Evolutionary conservation across 2,797 vertebrate genomes (phyloP).

Genomic region (Peromyscus melanophrys): DNA sequence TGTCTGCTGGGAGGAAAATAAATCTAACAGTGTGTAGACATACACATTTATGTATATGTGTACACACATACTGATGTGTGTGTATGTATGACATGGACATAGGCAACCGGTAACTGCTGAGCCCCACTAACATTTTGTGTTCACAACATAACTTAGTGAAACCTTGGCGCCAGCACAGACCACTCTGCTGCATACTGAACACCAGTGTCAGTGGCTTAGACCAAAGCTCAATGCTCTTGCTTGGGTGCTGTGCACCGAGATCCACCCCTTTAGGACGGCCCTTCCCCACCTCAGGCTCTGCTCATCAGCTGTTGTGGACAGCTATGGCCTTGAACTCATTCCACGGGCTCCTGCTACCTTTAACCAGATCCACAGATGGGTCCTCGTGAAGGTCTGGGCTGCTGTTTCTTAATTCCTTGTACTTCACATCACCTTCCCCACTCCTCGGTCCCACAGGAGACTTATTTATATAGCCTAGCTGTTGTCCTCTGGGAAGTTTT

Average conservation of each 20-base stretch:
- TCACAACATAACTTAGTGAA: constrained; percentile 16
- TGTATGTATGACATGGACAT: too few species aligned
- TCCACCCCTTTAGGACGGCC: not conserved
- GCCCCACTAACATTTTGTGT: not conserved
- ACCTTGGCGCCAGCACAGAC: not conserved
- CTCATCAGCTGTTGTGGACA: not conserved
- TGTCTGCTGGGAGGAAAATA: not conserved
- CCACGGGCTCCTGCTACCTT: not conserved
- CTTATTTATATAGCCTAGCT: constrained; percentile 23
- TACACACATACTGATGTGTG: not conserved
- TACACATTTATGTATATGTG: not conserved
- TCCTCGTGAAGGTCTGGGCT: not conserved
- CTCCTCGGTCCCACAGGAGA: not conserved
- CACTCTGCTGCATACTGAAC: not conserved
- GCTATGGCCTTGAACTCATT: constrained; percentile 3
- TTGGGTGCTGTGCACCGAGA: not conserved
- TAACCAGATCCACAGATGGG: not conserved
- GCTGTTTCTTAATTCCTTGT: constrained; percentile 50
- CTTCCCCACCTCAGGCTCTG: not conserved
- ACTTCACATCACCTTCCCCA: not conserved
- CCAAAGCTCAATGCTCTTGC: not conserved
- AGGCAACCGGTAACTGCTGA: not conserved
- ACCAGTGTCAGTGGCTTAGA: not conserved
- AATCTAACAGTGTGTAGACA: not conserved
- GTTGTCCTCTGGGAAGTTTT: constrained; percentile 48